Conservation (phyloP, 2,797 vertebrate genomes). For the Craterocephalus amniculus region DNA sequence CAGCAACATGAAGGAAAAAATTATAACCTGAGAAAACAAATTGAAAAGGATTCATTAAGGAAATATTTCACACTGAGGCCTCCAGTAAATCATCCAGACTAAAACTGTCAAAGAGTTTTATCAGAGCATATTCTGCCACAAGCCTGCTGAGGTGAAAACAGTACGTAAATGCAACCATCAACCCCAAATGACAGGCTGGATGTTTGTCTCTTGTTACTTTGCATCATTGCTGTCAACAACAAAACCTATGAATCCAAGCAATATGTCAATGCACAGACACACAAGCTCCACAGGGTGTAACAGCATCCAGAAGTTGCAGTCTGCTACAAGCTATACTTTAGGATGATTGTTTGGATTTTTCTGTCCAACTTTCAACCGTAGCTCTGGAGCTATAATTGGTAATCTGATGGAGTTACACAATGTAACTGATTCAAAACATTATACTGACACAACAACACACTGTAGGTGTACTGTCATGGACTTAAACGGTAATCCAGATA, state of each 20-base stretch:
- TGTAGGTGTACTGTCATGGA: not conserved
- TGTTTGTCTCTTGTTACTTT: not conserved
- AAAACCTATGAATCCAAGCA: slow-evolving; percentile 8
- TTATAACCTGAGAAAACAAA: not conserved
- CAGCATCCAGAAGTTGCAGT: not conserved
- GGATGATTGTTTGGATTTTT: not conserved
- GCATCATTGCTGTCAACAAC: slow-evolving; percentile 3
- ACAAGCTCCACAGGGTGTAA: not conserved
- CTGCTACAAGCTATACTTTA: not conserved
- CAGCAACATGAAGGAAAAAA: not conserved
- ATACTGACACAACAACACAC: not conserved
- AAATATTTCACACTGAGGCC: not conserved
- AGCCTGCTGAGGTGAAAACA: slow-evolving; percentile 1
- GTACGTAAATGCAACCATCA: slow-evolving; percentile 1
- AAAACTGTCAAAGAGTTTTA: not conserved
- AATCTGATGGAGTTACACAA: not conserved
- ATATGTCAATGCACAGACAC: not conserved
- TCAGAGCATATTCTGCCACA: not conserved
- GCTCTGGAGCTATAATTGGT: not conserved
- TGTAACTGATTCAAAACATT: not conserved
- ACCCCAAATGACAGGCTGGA: slow-evolving; percentile 1
- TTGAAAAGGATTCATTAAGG: not conserved
- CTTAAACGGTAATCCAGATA: not conserved
- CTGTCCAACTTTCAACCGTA: not conserved
- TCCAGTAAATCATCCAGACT: not conserved